A percentile compares a stretch with the other conserved stretches of the same genome.
Evolutionary conservation across 2,888 invertebrate genomes (phyloP).

Genomic region (Nyleta sp.): DNA sequence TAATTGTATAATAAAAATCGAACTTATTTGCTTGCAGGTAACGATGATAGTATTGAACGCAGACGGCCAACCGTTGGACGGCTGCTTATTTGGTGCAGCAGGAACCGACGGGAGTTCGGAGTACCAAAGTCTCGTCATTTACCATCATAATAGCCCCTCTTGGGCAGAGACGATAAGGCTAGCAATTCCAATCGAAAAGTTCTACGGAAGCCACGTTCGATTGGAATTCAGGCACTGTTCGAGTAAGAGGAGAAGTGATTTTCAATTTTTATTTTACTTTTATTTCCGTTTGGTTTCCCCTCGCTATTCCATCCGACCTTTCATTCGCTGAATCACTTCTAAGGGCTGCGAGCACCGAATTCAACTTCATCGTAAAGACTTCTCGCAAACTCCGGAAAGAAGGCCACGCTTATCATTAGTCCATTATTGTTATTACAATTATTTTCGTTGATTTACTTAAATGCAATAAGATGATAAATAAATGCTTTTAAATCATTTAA

Average conservation of each 20-base stretch:
- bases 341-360: neutral
- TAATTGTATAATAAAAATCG: neutral
- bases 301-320: neutral
- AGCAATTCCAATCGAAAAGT: conserved; percentile 95
- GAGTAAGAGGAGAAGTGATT: conserved; percentile 85
- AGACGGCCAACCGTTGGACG: conserved; percentile 86
- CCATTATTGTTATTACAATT: too few species aligned
- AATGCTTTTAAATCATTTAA: too few species aligned
- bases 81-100: conserved; percentile 94
- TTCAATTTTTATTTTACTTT: conserved; percentile 54
- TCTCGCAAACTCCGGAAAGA: neutral
- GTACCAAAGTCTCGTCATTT: conserved; percentile 95
- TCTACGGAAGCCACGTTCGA: conserved; percentile 95
- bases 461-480: too few species aligned
- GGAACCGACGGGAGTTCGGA: conserved; percentile 89
- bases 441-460: too few species aligned
- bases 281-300: conserved; percentile 22
- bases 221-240: conserved; percentile 97
- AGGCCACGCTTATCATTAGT: neutral
- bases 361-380: neutral
- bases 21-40: conserved; percentile 82
- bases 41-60: conserved; percentile 91
- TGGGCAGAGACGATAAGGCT: conserved; percentile 96
- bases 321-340: conserved; percentile 14
- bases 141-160: conserved; percentile 96